Conservation (phyloP, 2,888 invertebrate genomes). For the Drosophila imparisetae region DNA sequence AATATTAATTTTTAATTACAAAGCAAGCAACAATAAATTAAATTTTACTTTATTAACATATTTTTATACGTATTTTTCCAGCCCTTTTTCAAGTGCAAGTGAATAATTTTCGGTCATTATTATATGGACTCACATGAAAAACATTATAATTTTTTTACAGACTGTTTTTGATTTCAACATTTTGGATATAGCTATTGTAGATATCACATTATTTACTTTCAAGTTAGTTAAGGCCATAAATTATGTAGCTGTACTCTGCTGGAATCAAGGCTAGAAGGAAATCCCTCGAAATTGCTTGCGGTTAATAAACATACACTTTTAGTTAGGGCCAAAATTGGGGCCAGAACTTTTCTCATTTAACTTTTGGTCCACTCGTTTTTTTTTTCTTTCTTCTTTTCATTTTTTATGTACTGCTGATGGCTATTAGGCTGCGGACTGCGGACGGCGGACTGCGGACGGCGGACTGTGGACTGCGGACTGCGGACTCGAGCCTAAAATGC, state of each 20-base stretch:
- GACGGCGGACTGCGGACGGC: neutral
- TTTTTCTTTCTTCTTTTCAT: slow-evolving; percentile 9
- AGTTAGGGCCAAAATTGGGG: slow-evolving; percentile 42
- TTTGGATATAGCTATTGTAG: neutral
- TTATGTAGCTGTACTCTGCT: neutral
- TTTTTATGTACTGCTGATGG: slow-evolving; percentile 73
- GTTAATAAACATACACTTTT: slow-evolving; percentile 69
- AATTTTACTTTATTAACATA: too few relatives aligned
- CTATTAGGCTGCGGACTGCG: slow-evolving; percentile 29
- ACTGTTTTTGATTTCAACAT: neutral
- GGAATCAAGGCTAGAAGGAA: neutral
- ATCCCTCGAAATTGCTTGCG: slow-evolving; percentile 52
- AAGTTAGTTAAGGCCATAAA: neutral
- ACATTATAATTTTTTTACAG: neutral
- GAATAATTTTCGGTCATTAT: neutral
- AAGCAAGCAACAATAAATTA: neutral
- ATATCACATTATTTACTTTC: neutral
- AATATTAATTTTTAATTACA: neutral
- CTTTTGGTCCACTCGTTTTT: slow-evolving; percentile 46
- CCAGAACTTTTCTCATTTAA: slow-evolving; percentile 77
- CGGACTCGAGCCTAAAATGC: slow-evolving; percentile 8
- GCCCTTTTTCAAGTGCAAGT: neutral
- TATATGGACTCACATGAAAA: neutral
- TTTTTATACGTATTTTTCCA: neutral
- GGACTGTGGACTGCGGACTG: neutral